Percentiles rank a stretch among this genome's conserved stretches.
Evolutionary conservation across 2,888 invertebrate genomes (phyloP).

Genomic region (Vesta saturnalis): DNA sequence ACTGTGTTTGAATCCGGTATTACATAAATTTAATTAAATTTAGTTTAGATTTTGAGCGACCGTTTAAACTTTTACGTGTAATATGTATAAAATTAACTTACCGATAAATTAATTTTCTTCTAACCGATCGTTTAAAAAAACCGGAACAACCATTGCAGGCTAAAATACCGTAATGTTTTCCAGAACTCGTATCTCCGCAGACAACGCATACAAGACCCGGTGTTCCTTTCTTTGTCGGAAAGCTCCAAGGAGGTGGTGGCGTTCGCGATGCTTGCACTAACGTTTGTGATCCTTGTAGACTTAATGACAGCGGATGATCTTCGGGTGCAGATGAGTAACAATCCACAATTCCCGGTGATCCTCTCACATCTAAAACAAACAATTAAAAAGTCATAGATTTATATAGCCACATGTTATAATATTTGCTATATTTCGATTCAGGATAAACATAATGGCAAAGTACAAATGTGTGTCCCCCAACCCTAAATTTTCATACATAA

Average conservation of each 20-base stretch:
- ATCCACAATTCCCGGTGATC: conserved; percentile 59
- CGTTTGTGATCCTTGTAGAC: conserved; percentile 68
- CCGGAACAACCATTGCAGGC: conserved; percentile 99
- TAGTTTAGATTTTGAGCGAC: conserved; percentile 38
- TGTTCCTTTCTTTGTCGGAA: conserved; percentile 66
- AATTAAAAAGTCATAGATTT: conserved; percentile 55
- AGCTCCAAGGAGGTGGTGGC: conserved; percentile 67
- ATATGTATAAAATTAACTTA: conserved; percentile 62
- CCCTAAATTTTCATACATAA: conserved; percentile 58
- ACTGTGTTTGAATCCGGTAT: conserved; percentile 42
- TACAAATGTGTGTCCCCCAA: conserved; percentile 48
- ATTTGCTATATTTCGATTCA: conserved; percentile 47
- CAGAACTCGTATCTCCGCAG: conserved; percentile 96
- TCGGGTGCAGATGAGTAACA: conserved; percentile 56
- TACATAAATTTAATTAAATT: conserved; percentile 40
- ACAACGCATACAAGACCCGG: conserved; percentile 93
- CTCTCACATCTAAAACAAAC: conserved; percentile 55
- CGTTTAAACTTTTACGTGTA: conserved; percentile 28
- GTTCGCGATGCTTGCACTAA: conserved; percentile 72
- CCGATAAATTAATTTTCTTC: conserved; percentile 97
- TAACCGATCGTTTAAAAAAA: conserved; percentile 96
- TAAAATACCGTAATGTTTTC: conserved; percentile 97
- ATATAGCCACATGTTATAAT: conserved; percentile 61
- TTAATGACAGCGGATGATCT: conserved; percentile 68
- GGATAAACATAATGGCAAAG: conserved; percentile 43